Percentiles rank a stretch among this genome's conserved stretches.
phyloP scores from a whole-genome alignment of 2,888 invertebrate genomes.

The Euproctis similis region DNA sequence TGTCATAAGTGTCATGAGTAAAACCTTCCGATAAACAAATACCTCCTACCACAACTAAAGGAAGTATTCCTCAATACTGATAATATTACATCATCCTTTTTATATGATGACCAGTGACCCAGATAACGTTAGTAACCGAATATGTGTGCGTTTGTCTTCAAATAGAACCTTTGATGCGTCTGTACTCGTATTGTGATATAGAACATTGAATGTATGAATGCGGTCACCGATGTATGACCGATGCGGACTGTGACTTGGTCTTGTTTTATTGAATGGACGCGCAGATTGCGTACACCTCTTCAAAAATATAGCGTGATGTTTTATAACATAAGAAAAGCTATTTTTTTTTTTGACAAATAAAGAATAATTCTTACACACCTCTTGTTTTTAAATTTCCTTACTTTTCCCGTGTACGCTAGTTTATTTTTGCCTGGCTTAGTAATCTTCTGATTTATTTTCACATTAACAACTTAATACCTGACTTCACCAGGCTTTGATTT shows the following conservation, averaged over 20 bases:
- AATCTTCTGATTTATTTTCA: too few relatives aligned
- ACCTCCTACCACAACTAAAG: too few relatives aligned
- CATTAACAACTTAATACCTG: too few relatives aligned
- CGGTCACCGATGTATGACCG: conserved; percentile 50
- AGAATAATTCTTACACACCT: too few relatives aligned
- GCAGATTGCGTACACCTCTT: conserved; percentile 35
- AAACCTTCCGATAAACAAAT: too few relatives aligned
- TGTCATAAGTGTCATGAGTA: too few relatives aligned
- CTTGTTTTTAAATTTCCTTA: too few relatives aligned
- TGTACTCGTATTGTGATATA: conserved; percentile 18
- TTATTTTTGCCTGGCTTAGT: too few relatives aligned
- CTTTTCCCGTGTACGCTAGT: too few relatives aligned
- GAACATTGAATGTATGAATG: conserved; percentile 30
- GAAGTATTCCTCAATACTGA: too few relatives aligned
- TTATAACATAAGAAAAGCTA: neutral
- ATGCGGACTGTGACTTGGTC: conserved; percentile 44
- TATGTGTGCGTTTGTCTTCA: conserved; percentile 7
- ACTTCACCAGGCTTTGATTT: too few relatives aligned
- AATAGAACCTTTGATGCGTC: conserved; percentile 6
- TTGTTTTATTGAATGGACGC: conserved; percentile 53
- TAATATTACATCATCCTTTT: conserved; percentile 11
- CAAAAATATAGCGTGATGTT: conserved; percentile 23
- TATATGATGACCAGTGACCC: conserved; percentile 23
- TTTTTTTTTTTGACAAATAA: too few relatives aligned
- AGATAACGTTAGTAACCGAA: conserved; percentile 23